Conservation (phyloP, 2,888 invertebrate genomes). For the Pristionchus arcanus region DNA sequence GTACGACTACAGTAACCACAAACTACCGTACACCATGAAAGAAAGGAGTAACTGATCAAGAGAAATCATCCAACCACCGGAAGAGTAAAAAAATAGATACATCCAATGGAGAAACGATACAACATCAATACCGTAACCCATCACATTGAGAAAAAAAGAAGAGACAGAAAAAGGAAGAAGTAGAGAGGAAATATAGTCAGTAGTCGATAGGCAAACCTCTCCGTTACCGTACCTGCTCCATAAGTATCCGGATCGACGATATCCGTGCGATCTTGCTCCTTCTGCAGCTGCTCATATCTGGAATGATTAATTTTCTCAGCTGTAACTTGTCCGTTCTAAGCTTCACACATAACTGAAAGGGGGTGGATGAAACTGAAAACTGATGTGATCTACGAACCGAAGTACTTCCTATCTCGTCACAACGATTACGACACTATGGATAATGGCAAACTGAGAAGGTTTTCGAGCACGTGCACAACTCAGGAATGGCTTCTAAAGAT, state of each 20-base stretch:
- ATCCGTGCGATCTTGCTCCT: conserved; percentile 44
- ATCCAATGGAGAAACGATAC: background rate
- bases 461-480: background rate
- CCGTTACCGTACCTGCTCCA: conserved; percentile 47
- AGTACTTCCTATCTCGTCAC: background rate
- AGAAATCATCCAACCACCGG: background rate
- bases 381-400: background rate
- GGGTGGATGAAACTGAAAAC: no score
- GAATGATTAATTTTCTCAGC: background rate
- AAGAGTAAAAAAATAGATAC: background rate
- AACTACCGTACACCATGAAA: conserved; percentile 1
- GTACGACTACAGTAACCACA: background rate
- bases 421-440: background rate
- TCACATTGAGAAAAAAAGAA: background rate
- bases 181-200: background rate
- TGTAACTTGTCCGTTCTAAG: background rate
- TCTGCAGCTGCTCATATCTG: conserved; percentile 52
- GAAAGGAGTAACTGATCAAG: background rate
- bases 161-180: background rate
- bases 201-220: background rate
- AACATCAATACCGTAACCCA: conserved; percentile 32
- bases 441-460: conserved; percentile 8
- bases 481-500: background rate
- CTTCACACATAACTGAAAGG: conserved; percentile 37
- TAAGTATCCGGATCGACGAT: conserved; percentile 53